Conservation (phyloP, 2,113 vertebrate genomes). For the Anseranas semipalmata region DNA sequence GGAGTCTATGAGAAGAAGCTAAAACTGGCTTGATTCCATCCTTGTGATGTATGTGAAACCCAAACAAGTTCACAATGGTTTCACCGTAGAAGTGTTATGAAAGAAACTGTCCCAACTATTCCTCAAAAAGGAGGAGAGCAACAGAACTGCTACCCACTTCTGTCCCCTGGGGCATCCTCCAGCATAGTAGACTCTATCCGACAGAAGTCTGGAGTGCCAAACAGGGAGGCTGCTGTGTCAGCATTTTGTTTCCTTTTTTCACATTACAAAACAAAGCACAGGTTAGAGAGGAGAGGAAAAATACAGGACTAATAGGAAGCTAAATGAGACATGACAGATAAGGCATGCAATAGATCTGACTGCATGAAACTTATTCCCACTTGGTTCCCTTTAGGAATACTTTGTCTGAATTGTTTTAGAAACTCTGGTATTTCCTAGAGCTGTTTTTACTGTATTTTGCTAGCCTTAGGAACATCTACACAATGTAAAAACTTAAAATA, state of each 20-base stretch:
- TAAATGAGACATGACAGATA: neutral
- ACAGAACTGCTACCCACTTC: neutral
- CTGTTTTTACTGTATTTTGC: neutral
- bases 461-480: neutral
- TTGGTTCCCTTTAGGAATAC: neutral
- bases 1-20: neutral
- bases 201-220: neutral
- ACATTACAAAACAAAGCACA: neutral
- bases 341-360: neutral
- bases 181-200: neutral
- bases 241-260: neutral
- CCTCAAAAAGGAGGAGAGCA: neutral
- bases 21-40: neutral
- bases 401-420: neutral
- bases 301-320: neutral
- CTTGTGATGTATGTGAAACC: neutral
- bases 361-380: neutral
- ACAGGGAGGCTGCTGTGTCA: neutral
- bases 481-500: neutral
- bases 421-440: neutral
- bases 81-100: neutral
- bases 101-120: neutral
- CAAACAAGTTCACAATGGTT: fast-evolving
- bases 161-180: neutral
- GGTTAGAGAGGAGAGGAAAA: neutral